These are phyloP conservation scores for Rachycentron canadum DNA, from an alignment of 2,797 vertebrate species.

Conservation along the genomic window DNA sequence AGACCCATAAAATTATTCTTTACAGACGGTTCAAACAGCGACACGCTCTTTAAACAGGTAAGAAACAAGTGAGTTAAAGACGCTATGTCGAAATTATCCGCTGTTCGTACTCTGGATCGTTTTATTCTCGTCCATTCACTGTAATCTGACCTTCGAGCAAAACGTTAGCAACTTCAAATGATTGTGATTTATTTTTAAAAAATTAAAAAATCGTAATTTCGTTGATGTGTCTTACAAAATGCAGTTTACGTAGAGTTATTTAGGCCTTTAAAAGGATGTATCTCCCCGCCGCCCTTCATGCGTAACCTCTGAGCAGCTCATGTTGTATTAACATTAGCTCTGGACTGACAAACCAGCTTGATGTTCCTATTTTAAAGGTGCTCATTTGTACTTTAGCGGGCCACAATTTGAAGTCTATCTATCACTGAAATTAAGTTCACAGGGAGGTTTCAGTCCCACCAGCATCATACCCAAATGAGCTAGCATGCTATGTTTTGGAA, in stretches of 20 bases:
- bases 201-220: too few species aligned
- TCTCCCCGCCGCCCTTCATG: constrained; percentile 54
- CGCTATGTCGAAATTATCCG: neutral
- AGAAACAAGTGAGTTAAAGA: neutral
- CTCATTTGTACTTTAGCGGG: neutral
- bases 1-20: neutral
- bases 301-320: constrained; percentile 57
- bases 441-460: neutral
- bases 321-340: constrained; percentile 1
- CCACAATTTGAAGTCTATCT: fast-evolving
- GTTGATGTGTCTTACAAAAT: neutral
- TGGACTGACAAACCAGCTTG: neutral
- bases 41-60: constrained; percentile 31
- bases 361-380: neutral
- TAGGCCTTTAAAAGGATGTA: neutral
- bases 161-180: neutral
- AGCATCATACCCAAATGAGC: neutral
- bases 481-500: neutral
- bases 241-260: neutral
- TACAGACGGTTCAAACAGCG: fast-evolving
- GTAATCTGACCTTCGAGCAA: neutral
- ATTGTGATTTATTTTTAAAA: too few species aligned
- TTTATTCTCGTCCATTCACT: neutral
- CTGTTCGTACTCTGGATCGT: neutral
- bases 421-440: neutral